phyloP scores from a whole-genome alignment of 2,888 invertebrate genomes.

The Hermodice carunculata region DNA sequence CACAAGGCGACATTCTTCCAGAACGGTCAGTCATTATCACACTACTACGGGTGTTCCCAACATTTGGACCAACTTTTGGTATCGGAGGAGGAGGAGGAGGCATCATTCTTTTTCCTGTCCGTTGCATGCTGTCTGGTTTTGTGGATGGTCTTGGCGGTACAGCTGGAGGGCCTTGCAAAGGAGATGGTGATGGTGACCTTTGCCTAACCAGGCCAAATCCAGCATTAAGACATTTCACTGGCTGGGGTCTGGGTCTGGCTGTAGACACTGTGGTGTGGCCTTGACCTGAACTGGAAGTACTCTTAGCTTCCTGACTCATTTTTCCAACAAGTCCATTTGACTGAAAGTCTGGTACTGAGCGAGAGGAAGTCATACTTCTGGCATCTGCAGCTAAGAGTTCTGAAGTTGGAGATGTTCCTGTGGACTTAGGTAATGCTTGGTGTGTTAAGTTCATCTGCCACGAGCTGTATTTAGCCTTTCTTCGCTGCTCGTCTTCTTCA shows the following conservation, averaged over 20 bases:
- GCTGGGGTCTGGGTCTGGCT: neutral
- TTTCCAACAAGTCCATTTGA: neutral
- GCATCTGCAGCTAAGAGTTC: neutral
- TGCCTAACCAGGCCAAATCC: too few species aligned
- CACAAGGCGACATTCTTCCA: neutral
- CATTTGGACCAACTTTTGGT: conserved; percentile 14
- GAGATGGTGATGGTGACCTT: too few species aligned
- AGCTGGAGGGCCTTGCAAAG: too few species aligned
- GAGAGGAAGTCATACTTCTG: neutral
- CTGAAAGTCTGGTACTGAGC: neutral
- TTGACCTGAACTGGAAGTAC: neutral
- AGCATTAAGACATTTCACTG: too few species aligned
- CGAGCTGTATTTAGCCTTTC: conserved; percentile 19
- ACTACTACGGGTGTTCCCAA: too few species aligned
- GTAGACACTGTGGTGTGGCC: neutral
- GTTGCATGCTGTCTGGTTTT: too few species aligned
- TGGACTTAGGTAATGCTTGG: too few species aligned
- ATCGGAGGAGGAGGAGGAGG: conserved; percentile 5
- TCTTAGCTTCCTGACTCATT: neutral
- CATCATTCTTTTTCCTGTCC: too few species aligned
- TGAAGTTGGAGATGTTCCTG: neutral
- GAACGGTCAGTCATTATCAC: neutral
- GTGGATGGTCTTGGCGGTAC: too few species aligned
- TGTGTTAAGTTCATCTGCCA: too few species aligned
- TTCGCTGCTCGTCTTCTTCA: conserved; percentile 32